Evolutionary conservation across 2,797 vertebrate species (phyloP).

Genomic region (Rhinoraja longicauda): DNA sequence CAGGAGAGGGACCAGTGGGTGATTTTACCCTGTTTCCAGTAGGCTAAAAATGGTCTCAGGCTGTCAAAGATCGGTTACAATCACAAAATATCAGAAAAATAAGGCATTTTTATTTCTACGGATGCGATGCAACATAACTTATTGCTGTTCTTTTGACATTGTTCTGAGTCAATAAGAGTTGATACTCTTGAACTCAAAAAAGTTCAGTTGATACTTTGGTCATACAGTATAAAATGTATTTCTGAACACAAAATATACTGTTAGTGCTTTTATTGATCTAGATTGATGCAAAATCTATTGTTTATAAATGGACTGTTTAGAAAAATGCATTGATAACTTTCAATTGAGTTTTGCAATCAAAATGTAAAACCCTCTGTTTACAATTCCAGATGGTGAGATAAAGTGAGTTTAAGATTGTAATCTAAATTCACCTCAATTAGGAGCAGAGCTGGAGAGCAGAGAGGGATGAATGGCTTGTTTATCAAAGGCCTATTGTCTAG

Average conservation of each 20-base stretch:
- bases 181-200: too few species aligned
- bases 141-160: background rate
- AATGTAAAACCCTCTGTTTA: background rate
- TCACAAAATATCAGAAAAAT: background rate
- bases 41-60: background rate
- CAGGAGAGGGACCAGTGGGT: background rate
- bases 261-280: background rate
- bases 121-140: background rate
- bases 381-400: conserved; percentile 32
- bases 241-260: background rate
- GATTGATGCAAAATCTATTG: background rate
- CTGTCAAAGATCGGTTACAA: too few species aligned
- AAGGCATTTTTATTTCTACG: background rate
- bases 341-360: background rate
- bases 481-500: conserved; percentile 40
- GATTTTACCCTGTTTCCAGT: background rate
- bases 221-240: background rate
- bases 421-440: conserved; percentile 37
- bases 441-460: background rate
- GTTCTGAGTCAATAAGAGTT: background rate
- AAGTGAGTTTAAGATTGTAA: conserved; percentile 5
- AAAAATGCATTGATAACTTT: background rate
- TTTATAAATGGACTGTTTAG: background rate
- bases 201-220: background rate
- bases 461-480: conserved; percentile 26